phyloP scores from a whole-genome alignment of 2,888 invertebrate genomes.

The Epiblema foenella region DNA sequence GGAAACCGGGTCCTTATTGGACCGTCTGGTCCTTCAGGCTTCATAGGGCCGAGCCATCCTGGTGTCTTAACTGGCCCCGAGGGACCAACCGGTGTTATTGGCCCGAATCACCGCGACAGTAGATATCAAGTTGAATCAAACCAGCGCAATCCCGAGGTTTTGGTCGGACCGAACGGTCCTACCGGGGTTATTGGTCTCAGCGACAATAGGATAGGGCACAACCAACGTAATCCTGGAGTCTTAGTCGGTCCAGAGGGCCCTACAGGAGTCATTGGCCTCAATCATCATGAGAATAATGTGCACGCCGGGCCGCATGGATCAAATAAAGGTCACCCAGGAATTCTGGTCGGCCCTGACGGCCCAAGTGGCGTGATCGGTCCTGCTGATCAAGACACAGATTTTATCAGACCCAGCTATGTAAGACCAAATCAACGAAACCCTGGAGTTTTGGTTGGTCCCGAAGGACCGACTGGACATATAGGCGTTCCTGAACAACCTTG shows the following conservation, averaged over 20 bases:
- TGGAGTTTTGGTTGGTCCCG: constrained; percentile 12
- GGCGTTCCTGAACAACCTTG: constrained; percentile 4
- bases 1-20: constrained; percentile 52
- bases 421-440: constrained; percentile 8
- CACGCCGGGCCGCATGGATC: constrained; percentile 49
- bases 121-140: constrained; percentile 66
- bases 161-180: constrained; percentile 58
- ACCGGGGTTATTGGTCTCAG: constrained; percentile 47
- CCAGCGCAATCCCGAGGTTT: constrained; percentile 33
- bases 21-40: constrained; percentile 13
- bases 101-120: constrained; percentile 48
- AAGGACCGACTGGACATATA: constrained; percentile 10
- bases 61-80: constrained; percentile 55
- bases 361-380: constrained; percentile 53
- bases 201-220: constrained; percentile 53
- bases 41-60: constrained; percentile 7
- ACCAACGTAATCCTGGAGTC: constrained; percentile 48
- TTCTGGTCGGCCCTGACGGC: constrained; percentile 57
- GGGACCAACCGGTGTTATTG: constrained; percentile 60
- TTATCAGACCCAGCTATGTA: neutral
- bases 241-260: constrained; percentile 59
- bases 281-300: neutral
- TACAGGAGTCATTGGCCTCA: constrained; percentile 50
- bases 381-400: constrained; percentile 6
- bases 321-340: constrained; percentile 47